Evolutionary conservation across 2,888 invertebrate genomes (phyloP), one percentile per base, ranked within the genome.

Genomic region (Tuta absoluta): DNA sequence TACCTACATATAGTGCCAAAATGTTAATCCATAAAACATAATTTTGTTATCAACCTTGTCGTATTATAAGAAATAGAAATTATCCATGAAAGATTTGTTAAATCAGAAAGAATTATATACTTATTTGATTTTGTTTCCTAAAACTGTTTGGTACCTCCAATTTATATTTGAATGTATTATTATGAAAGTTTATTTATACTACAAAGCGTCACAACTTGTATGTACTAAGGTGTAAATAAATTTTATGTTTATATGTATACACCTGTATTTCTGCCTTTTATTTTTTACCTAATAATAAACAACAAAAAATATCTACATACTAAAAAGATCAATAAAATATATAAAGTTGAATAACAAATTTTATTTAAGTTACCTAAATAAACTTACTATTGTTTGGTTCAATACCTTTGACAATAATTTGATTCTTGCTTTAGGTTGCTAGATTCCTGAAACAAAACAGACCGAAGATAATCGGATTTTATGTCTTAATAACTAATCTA

Each of bases 151-250:
- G 70, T 69, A 66, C 66, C 68, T 63, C 41, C 45, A 63, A 64
- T 69, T 70, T 72, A 69, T 74, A 69, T 76, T 73, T 74, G 69
- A 69, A 72, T 73, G 64, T 71, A 67, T 66, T 73, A 72, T 73
- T 73, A 71, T 72, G 69, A 72, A 75, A 77, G 75, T 75, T 75
- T 71, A 75, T 82, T 85, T 81, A 81, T 82, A 77, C 78, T 79
- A 76, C 80, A 78, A 83, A 87, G 82, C 81, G 89, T 89, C 90
- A 91, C 89, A 89, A 89, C 79, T 87, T 56, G 80, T 89, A 88
- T 85, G 85, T 87, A 86, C 76, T 80, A 79, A 76, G 89, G 88
- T 91, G 91, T 90, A 91, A 91, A 91, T 91, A 91, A 88, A 90
- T 85, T 81, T 83, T 87, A 61, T 62, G 88, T 89, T 90, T 90